Conservation (phyloP, 2,113 vertebrate genomes). For the Peromyscus californicus region DNA sequence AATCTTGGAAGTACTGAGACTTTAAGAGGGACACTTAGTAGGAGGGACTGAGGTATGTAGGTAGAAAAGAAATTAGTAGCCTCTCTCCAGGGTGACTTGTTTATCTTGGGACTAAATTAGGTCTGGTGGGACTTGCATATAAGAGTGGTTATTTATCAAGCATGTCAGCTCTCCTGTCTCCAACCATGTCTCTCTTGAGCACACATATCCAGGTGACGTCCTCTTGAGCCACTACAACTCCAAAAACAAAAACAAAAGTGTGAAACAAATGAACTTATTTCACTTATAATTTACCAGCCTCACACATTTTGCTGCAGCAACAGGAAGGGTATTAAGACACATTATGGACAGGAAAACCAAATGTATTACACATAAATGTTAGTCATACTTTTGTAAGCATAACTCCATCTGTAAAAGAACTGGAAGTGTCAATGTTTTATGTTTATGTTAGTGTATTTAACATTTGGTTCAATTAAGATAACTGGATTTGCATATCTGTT, state of each 20-base stretch:
- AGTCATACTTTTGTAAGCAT: background rate
- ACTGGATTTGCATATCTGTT: background rate
- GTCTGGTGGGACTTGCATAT: background rate
- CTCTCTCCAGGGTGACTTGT: background rate
- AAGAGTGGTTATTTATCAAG: background rate
- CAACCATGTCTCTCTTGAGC: background rate
- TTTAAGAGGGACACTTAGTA: background rate
- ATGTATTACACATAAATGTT: background rate
- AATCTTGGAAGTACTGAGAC: background rate
- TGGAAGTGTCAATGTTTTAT: background rate
- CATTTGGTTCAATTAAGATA: background rate
- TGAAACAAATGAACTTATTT: background rate
- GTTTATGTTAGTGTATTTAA: background rate
- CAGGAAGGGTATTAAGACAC: background rate
- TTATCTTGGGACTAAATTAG: background rate
- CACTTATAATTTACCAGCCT: background rate
- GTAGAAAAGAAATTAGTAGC: background rate
- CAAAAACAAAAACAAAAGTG: background rate
- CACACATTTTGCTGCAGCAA: background rate
- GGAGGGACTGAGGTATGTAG: background rate
- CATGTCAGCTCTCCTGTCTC: background rate
- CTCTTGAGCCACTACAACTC: background rate
- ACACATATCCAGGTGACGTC: background rate
- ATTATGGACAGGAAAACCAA: background rate
- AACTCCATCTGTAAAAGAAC: background rate